Conservation (phyloP, 2,888 invertebrate species). For the Callosobruchus maculatus region DNA sequence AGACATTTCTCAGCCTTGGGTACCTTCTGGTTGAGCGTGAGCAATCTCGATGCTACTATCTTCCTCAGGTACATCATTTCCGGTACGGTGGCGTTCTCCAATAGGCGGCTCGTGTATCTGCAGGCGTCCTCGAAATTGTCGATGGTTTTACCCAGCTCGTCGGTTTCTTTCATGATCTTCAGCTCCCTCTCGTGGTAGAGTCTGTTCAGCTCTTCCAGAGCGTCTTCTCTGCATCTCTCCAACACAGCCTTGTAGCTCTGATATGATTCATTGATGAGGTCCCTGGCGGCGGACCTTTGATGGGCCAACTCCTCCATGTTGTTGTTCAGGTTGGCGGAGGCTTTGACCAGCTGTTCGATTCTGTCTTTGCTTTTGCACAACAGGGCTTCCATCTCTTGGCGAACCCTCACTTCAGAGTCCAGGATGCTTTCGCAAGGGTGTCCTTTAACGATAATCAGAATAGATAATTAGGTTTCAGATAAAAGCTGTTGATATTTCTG, state of each 20-base stretch:
- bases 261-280: constrained; percentile 76
- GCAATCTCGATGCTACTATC: constrained; percentile 72
- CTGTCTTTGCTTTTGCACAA: constrained; percentile 74
- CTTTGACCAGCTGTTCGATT: constrained; percentile 71
- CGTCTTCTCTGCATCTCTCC: constrained; percentile 75
- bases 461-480: background rate
- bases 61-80: constrained; percentile 83
- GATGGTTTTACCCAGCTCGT: constrained; percentile 74
- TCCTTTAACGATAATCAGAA: constrained; percentile 40
- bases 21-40: constrained; percentile 73
- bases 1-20: constrained; percentile 79
- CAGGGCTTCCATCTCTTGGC: constrained; percentile 71
- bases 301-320: constrained; percentile 81
- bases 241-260: constrained; percentile 77
- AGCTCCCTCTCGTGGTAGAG: constrained; percentile 82
- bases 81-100: constrained; percentile 79
- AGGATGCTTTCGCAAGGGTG: constrained; percentile 81
- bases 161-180: constrained; percentile 84
- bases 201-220: constrained; percentile 68
- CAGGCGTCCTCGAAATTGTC: constrained; percentile 84
- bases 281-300: constrained; percentile 82
- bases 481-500: too few relatives aligned
- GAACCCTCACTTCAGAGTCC: constrained; percentile 71
- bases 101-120: constrained; percentile 75
- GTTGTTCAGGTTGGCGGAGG: constrained; percentile 70